Evolutionary conservation across 2,113 vertebrate genomes (phyloP), one percentile per base, ranked within the genome.

Genomic region (Ptilorrhoa leucosticta): DNA sequence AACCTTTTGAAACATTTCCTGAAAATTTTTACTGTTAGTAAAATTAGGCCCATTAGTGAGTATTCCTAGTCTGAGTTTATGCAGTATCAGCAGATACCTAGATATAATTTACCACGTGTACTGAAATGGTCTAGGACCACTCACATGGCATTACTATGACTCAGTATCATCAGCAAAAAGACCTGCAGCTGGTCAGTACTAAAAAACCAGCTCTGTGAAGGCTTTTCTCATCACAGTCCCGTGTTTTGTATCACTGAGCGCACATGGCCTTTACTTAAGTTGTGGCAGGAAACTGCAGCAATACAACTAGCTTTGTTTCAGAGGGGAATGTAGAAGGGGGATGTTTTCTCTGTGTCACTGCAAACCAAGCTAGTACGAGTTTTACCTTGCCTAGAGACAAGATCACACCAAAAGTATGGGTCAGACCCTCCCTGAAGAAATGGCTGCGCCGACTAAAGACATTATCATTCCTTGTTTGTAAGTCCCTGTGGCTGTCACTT

Each of bases 211-310:
- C 22, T 35, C 50, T 80, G 22, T 10, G 7, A 9, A 47, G 6
- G 24, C 5, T 78, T 61, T 90, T 63, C 12, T 60, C 26, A 47
- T 45, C 54, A 28, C 15, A 33, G 37, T 77, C 12, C 18, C 60
- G 56, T 10, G 3, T 7, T 26, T 61, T 42, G 15, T 53, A 44
- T 15, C 7, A 11, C 0, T 0, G 4, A 65, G 4, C 9, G 3
- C 10, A 23, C 13, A 3, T 21, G 23, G 19, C 8, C 31, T 84
- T 84, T 75, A 40, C 19, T 16, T 33, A 26, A 80, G 10, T 2
- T 72, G 7, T 37, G 57, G 24, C 22, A 76, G 48, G 9, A 56
- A 82, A 69, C 10, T 40, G 15, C 22, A 90, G 17, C 28, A n/a
- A 27, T 31, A 48, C 11, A 45, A 7, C 19, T 75, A 31, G 8